A percentile compares a stretch with the other conserved stretches of the same genome.
Conservation (phyloP, 2,888 invertebrate genomes). For the Ophion costatus region DNA sequence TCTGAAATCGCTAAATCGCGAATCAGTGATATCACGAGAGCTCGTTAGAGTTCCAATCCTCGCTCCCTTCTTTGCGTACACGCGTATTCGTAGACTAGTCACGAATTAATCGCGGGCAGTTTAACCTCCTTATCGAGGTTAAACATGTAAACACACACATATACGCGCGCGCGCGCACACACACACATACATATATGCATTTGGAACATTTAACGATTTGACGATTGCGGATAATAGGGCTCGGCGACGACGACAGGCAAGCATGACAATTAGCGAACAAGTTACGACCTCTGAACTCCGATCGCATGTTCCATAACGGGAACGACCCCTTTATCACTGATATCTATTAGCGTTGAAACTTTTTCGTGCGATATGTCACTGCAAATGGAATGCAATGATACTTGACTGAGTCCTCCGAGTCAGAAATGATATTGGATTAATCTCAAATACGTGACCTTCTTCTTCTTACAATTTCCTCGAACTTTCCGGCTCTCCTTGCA, state of each 20-base stretch:
- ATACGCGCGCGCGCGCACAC: too few species aligned
- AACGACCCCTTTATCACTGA: slow-evolving; percentile 13
- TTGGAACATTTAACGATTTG: slow-evolving; percentile 27
- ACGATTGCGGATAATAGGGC: slow-evolving; percentile 33
- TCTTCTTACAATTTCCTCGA: too few species aligned
- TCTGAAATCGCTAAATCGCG: slow-evolving; percentile 58
- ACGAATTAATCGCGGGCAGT: slow-evolving; percentile 56
- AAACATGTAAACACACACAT: not conserved
- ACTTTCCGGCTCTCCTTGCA: too few species aligned
- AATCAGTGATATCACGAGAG: slow-evolving; percentile 30
- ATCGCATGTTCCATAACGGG: slow-evolving; percentile 8
- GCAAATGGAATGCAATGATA: too few species aligned
- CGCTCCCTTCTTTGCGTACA: not conserved
- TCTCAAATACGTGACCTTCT: too few species aligned
- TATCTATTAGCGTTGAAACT: not conserved
- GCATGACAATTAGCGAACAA: slow-evolving; percentile 62
- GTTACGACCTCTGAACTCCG: slow-evolving; percentile 52
- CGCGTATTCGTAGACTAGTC: slow-evolving; percentile 39
- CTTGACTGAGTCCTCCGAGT: too few species aligned
- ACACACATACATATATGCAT: slow-evolving; percentile 1
- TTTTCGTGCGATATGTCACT: not conserved
- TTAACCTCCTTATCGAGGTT: slow-evolving; percentile 59
- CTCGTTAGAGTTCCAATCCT: slow-evolving; percentile 50
- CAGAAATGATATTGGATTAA: too few species aligned
- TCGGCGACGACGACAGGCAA: slow-evolving; percentile 1